Evolutionary conservation across 2,888 invertebrate species (phyloP).

Genomic region (Andricus curvator): DNA sequence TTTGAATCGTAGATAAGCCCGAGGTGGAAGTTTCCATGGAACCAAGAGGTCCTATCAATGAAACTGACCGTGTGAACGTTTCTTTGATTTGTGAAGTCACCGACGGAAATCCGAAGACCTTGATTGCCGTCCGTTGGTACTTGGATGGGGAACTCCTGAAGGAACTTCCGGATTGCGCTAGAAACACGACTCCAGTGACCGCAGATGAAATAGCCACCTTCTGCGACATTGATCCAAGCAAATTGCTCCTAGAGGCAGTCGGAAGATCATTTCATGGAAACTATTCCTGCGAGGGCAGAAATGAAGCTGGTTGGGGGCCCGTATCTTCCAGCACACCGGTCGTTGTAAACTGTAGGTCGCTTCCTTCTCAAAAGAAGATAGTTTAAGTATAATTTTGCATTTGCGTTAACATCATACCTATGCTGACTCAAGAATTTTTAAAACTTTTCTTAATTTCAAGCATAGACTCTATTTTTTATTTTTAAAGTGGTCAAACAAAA

Average conservation of each 20-base stretch:
- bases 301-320: constrained; percentile 93
- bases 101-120: constrained; percentile 87
- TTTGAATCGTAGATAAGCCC: constrained; percentile 84
- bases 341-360: constrained; percentile 87
- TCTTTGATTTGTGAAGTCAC: constrained; percentile 89
- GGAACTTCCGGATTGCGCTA: constrained; percentile 90
- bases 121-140: constrained; percentile 92
- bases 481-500: background rate
- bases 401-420: background rate
- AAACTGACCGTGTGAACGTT: constrained; percentile 89
- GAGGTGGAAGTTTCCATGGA: constrained; percentile 88
- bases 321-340: constrained; percentile 88
- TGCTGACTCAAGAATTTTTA: background rate
- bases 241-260: constrained; percentile 91
- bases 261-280: constrained; percentile 94
- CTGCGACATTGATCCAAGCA: constrained; percentile 92
- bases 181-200: constrained; percentile 71
- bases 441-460: background rate
- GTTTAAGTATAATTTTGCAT: background rate
- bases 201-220: constrained; percentile 79
- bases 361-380: constrained; percentile 12
- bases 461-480: too few relatives aligned
- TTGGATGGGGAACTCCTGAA: constrained; percentile 90
- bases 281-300: constrained; percentile 95
- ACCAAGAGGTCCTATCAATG: constrained; percentile 87